Conservation (phyloP, 92 coral and sea anemone species). For the Epizoanthus fatuus region DNA sequence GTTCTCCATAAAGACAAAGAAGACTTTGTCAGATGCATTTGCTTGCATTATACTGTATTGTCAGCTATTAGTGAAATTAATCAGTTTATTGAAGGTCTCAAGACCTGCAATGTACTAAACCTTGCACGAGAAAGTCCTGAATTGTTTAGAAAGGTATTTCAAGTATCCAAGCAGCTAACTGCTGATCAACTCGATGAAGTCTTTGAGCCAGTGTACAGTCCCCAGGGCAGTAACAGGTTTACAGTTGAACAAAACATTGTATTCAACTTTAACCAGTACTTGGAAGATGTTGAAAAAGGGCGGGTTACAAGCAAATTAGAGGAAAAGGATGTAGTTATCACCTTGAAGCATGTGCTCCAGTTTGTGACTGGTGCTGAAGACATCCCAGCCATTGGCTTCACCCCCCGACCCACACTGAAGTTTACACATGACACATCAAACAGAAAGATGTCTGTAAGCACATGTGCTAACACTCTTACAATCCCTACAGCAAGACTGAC, state of each 20-base stretch:
- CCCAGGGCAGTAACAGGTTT: conserved; percentile 47
- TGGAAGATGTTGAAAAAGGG: conserved; percentile 58
- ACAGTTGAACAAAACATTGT: conserved; percentile 44
- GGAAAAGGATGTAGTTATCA: conserved; percentile 44
- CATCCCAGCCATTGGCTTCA: conserved; percentile 65
- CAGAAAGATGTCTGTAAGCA: conserved; percentile 53
- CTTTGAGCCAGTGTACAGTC: conserved; percentile 41
- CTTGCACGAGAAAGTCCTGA: conserved; percentile 31
- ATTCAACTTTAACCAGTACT: conserved; percentile 49
- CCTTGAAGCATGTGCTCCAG: conserved; percentile 61
- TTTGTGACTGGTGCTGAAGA: conserved; percentile 71
- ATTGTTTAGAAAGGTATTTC: conserved; percentile 28
- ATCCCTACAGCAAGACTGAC: conserved; percentile 54
- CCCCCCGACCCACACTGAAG: conserved; percentile 62
- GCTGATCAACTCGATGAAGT: conserved; percentile 41
- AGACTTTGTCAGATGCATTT: conserved; percentile 35
- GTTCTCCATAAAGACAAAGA: conserved; percentile 63
- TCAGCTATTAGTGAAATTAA: conserved; percentile 36
- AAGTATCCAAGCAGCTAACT: conserved; percentile 26
- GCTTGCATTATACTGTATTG: conserved; percentile 32
- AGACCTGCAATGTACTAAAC: conserved; percentile 24
- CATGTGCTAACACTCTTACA: conserved; percentile 66
- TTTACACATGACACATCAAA: conserved; percentile 40
- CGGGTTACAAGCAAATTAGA: conserved; percentile 36
- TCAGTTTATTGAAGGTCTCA: conserved; percentile 52